A percentile compares a stretch with the other conserved stretches of the same genome.
phyloP scores from a whole-genome alignment of 1,140 invertebrate genomes.

The Drosophila virilis region DNA sequence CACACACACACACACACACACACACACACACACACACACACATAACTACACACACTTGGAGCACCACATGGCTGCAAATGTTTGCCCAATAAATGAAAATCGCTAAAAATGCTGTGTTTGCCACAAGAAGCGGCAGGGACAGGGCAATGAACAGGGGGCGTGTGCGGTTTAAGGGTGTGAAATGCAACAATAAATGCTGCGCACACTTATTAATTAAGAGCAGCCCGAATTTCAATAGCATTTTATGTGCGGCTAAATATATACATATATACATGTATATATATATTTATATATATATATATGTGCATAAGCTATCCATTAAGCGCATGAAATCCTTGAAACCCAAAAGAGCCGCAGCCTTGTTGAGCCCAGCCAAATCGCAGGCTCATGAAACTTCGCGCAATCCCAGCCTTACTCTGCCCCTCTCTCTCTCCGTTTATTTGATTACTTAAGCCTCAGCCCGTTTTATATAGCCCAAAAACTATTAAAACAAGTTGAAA shows the following conservation, averaged over 20 bases:
- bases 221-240: conserved; percentile 52
- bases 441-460: conserved; percentile 4
- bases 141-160: not conserved
- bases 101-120: conserved; percentile 31
- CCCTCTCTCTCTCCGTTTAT: not conserved
- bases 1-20: conserved; percentile 22
- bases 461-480: conserved; percentile 8
- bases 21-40: not conserved
- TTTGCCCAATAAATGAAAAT: conserved; percentile 68
- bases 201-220: conserved; percentile 77
- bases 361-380: conserved; percentile 15
- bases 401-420: not conserved
- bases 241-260: conserved; percentile 67
- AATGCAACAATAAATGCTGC: conserved; percentile 64
- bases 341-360: not conserved
- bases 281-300: not conserved
- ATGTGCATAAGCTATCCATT: conserved; percentile 21
- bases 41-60: not conserved
- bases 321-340: conserved; percentile 31
- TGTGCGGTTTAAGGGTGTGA: conserved; percentile 13
- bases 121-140: not conserved
- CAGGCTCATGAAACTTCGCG: conserved; percentile 16
- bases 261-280: conserved; percentile 36
- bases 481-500: conserved; percentile 26
- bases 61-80: conserved; percentile 63